Conservation (phyloP, 1,140 invertebrate genomes). For the Bombus difficillimus region DNA sequence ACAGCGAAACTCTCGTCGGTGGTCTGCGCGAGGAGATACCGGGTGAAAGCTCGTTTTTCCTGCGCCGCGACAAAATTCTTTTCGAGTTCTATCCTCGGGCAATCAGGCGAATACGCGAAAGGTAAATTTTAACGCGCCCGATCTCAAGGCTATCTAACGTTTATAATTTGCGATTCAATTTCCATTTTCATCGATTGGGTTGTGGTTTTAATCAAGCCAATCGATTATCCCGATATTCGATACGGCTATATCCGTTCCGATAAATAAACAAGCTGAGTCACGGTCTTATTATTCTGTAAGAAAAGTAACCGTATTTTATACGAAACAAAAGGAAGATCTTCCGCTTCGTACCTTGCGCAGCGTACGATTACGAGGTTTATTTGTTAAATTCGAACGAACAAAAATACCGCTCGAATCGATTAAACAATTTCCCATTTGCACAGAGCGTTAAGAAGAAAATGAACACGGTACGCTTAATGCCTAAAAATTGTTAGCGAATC, state of each 20-base stretch:
- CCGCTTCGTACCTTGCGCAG: no score
- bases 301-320: no score
- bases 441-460: neutral
- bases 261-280: neutral
- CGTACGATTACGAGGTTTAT: neutral
- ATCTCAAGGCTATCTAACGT: no score
- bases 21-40: neutral
- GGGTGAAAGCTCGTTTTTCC: neutral
- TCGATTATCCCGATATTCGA: neutral
- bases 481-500: neutral
- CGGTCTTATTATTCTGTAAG: no score
- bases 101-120: no score
- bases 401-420: neutral
- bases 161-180: no score
- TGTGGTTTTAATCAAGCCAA: neutral
- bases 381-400: no score
- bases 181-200: no score
- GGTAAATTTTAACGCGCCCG: no score
- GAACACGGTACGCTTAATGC: neutral
- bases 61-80: neutral
- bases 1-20: neutral
- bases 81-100: neutral
- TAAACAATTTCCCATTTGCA: conserved; percentile 6
- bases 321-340: no score
- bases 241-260: neutral